Base-by-base conservation (phyloP, 2,888 invertebrate genomes). In the Coremacera marginata region DNA sequence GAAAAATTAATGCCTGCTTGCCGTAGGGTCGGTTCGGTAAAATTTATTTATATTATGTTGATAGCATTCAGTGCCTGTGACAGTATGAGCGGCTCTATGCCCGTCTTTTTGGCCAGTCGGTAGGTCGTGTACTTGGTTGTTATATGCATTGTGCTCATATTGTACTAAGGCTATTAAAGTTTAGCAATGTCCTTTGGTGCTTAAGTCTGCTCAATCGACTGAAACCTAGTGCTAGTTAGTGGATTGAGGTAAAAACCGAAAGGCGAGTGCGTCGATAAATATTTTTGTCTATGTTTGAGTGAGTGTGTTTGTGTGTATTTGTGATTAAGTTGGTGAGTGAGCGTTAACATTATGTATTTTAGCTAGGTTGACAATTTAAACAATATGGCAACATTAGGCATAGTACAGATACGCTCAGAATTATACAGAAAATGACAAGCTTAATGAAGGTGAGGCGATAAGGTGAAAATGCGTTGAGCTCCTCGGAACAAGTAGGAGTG, bases 41-140 rank as follows among this genome's bases (percentile, higher is more conserved):
- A 68, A 68, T 68, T 68, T 68, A 68, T 68, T 68, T 51, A 68
- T 52, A 11, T 49, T 25, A 68, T 34, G 19, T 65, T 55, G n/a
- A 22, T 22, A 22, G 31, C 9, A 31, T 65, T 65, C 31, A 8
- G 31, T 37, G 37, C 8, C 37, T 8, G 37, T 37, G 37, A 8
- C 37, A 8, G 37, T 37, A 4, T 37, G 5, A 8, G 37, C 37
- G 5, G 8, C 8, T 5, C 22, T 68, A 8, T 68, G 19, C 3
- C 49, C 4, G n/a, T 9, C 9, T 11, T 37, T n/a, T 37, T 31
- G 34, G 63, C 9, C n/a, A 27, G 63, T 5, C 63, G n/a, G 63
- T 19, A 5, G 55, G 19, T 19, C 19, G 22, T 55, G 8, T 55
- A 2, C 8, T n/a, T 19, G 7, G 8, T 22, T 8, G 19, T 8